phyloP scores from a whole-genome alignment of 2,113 vertebrate species.

The Bubo scandiacus region DNA sequence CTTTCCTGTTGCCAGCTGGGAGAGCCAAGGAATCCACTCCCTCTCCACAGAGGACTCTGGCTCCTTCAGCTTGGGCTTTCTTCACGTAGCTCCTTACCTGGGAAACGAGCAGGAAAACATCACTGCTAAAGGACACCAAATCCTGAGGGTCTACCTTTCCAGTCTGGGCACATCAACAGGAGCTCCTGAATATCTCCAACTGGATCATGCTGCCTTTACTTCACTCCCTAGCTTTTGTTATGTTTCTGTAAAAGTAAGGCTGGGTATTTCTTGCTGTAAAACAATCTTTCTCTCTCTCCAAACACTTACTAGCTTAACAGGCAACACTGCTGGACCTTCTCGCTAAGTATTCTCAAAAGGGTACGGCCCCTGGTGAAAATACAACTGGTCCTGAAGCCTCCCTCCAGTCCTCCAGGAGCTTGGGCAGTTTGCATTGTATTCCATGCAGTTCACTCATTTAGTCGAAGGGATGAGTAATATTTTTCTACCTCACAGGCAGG shows the following conservation, averaged over 20 bases:
- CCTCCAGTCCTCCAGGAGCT: background rate
- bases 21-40: slow-evolving; percentile 83
- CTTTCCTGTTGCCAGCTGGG: slow-evolving; percentile 74
- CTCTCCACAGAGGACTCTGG: slow-evolving; percentile 87
- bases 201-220: background rate
- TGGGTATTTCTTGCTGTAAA: background rate
- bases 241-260: background rate
- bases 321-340: background rate
- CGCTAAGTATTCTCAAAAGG: background rate
- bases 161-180: background rate
- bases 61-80: slow-evolving; percentile 85
- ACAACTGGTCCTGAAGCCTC: background rate
- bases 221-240: background rate
- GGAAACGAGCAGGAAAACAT: background rate
- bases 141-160: background rate
- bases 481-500: background rate
- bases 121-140: background rate
- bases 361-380: background rate
- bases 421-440: background rate
- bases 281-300: background rate
- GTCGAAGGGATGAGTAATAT: background rate
- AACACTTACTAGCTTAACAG: background rate
- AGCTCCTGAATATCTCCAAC: background rate
- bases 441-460: background rate
- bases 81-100: slow-evolving; percentile 88